Percentiles rank a stretch among this genome's conserved stretches.
Evolutionary conservation across 2,888 invertebrate genomes (phyloP).

Genomic region (Melanophora roralis): DNA sequence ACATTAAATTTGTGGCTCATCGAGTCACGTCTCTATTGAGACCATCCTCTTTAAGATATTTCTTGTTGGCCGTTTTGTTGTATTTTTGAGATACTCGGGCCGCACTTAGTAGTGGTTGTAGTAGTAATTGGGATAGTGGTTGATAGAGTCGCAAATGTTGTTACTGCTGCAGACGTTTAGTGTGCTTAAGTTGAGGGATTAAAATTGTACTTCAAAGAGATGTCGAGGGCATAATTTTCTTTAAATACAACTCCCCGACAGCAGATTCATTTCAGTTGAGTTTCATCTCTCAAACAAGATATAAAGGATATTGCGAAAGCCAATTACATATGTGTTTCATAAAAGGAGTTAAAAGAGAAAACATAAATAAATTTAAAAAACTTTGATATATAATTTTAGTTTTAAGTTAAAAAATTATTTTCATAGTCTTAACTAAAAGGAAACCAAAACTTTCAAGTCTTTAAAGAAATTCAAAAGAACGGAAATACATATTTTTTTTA

Average conservation of each 20-base stretch:
- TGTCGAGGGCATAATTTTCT: conserved; percentile 65
- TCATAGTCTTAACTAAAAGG: conserved; percentile 12
- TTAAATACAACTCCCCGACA: conserved; percentile 75
- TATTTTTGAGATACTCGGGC: conserved; percentile 37
- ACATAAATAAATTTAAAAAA: conserved; percentile 27
- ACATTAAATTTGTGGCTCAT: conserved; percentile 18
- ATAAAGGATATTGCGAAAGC: conserved; percentile 59
- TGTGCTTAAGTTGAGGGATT: conserved; percentile 48
- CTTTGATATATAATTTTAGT: conserved; percentile 21
- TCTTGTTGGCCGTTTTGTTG: conserved; percentile 13
- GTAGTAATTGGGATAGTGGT: conserved; percentile 40
- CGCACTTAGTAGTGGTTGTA: not conserved
- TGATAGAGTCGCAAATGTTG: conserved; percentile 36
- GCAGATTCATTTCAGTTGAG: conserved; percentile 72
- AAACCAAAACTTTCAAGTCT: conserved; percentile 18
- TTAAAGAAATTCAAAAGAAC: conserved; percentile 30
- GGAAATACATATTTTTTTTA: conserved; percentile 48
- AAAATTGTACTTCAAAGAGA: conserved; percentile 50
- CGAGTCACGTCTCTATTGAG: conserved; percentile 48
- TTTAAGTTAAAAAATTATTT: conserved; percentile 40
- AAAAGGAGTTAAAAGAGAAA: conserved; percentile 7
- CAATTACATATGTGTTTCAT: not conserved
- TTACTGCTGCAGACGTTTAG: conserved; percentile 32
- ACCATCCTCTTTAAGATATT: conserved; percentile 58
- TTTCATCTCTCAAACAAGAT: conserved; percentile 71